These are phyloP conservation scores for Timema podura DNA, from an alignment of 2,888 invertebrate species.

Conservation along the genomic window DNA sequence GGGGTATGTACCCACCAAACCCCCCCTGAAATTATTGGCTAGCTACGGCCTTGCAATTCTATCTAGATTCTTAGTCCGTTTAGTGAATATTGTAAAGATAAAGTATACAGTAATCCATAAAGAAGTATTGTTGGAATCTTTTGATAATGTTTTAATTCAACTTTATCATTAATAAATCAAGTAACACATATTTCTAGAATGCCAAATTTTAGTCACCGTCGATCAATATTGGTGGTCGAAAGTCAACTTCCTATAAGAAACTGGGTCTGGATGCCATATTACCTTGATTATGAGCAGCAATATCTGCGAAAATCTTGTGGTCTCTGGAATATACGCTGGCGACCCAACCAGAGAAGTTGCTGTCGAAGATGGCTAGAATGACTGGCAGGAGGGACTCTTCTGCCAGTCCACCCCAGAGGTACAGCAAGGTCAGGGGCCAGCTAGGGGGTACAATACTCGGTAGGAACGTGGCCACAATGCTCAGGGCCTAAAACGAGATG, in stretches of 20 bases:
- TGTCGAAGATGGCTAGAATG: slow-evolving; percentile 54
- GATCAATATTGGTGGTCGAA: neutral
- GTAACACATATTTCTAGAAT: too few species aligned
- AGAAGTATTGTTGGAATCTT: too few species aligned
- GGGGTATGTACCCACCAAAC: too few species aligned
- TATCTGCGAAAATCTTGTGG: slow-evolving; percentile 17
- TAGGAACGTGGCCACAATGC: slow-evolving; percentile 47
- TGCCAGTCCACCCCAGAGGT: slow-evolving; percentile 54
- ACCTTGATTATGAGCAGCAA: slow-evolving; percentile 27
- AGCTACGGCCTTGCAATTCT: too few species aligned
- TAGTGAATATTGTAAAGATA: too few species aligned
- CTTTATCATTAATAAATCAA: too few species aligned
- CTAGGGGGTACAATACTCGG: slow-evolving; percentile 46
- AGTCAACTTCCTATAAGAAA: too few species aligned
- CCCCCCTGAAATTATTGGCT: too few species aligned
- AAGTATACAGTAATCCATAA: too few species aligned
- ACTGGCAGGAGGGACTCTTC: slow-evolving; percentile 56
- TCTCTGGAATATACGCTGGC: slow-evolving; percentile 49
- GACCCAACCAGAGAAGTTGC: slow-evolving; percentile 54
- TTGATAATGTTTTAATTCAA: too few species aligned
- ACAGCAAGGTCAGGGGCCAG: slow-evolving; percentile 51
- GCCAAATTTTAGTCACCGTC: too few species aligned
- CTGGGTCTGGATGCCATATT: slow-evolving; percentile 5
- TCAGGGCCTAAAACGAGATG: slow-evolving; percentile 36
- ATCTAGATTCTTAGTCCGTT: too few species aligned